Evolutionary conservation across 2,888 invertebrate genomes (phyloP).

Genomic region (Ophion costatus): DNA sequence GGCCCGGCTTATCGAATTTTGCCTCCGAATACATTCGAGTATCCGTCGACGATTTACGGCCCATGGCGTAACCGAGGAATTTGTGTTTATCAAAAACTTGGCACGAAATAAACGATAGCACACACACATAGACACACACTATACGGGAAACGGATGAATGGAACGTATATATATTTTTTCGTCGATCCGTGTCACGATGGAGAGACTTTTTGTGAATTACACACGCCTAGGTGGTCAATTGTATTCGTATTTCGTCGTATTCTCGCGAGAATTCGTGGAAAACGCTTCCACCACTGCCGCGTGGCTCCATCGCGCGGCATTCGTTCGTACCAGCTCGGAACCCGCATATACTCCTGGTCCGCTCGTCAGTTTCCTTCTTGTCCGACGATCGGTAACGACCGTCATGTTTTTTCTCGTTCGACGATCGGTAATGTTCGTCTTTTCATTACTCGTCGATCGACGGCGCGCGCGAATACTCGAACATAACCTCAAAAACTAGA

Average conservation of each 20-base stretch:
- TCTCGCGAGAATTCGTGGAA: not conserved
- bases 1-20: slow-evolving; percentile 18
- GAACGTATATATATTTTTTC: not conserved
- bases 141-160: not conserved
- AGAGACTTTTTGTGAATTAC: slow-evolving; percentile 8
- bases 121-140: slow-evolving; percentile 10
- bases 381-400: not conserved
- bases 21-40: slow-evolving; percentile 10
- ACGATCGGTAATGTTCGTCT: not conserved
- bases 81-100: slow-evolving; percentile 27
- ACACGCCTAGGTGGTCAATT: not conserved
- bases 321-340: not conserved
- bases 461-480: not conserved
- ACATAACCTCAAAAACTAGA: slow-evolving; percentile 35
- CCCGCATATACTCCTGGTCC: not conserved
- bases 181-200: not conserved
- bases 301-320: not conserved
- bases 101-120: slow-evolving; percentile 10
- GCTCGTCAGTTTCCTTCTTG: not conserved
- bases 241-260: not conserved
- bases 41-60: slow-evolving; percentile 29
- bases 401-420: not conserved
- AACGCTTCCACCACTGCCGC: not conserved
- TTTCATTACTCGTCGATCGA: not conserved
- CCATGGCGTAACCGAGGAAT: slow-evolving; percentile 14